These are phyloP conservation scores for Siniperca scherzeri DNA, from an alignment of 2,797 vertebrate species.

Conservation along the genomic window DNA sequence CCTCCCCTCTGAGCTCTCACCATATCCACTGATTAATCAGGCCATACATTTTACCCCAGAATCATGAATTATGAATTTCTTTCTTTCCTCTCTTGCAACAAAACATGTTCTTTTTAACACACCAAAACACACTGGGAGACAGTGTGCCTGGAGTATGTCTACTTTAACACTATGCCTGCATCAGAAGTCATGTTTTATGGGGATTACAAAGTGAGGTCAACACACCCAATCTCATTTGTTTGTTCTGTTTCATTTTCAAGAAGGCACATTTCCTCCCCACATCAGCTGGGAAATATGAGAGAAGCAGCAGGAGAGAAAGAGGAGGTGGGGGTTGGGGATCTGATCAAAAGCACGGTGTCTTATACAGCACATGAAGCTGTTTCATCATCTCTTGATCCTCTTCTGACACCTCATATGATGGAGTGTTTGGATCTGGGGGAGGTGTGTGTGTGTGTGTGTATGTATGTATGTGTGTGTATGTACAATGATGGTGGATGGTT, in stretches of 20 bases:
- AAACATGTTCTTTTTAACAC: constrained; percentile 15
- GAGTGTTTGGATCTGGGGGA: constrained; percentile 48
- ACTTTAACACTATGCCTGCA: constrained; percentile 30
- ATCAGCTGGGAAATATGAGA: constrained; percentile 53
- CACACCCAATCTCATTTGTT: constrained; percentile 76
- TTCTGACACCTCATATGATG: constrained; percentile 65
- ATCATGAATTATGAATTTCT: constrained; percentile 52
- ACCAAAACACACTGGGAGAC: constrained; percentile 10
- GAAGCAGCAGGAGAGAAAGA: constrained; percentile 42
- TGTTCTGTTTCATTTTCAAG: constrained; percentile 76
- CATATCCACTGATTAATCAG: constrained; percentile 63
- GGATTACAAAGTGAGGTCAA: constrained; percentile 76
- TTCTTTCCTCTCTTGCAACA: constrained; percentile 14
- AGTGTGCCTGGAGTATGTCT: constrained; percentile 21
- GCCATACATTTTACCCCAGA: constrained; percentile 53
- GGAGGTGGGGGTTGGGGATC: constrained; percentile 37
- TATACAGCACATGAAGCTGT: constrained; percentile 62
- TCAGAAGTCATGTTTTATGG: constrained; percentile 53
- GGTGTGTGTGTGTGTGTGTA: constrained; percentile 43
- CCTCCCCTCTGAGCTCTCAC: constrained; percentile 29
- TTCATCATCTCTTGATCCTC: constrained; percentile 70
- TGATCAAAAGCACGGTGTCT: constrained; percentile 56
- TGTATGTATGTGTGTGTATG: not conserved
- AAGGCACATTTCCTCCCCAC: constrained; percentile 57
- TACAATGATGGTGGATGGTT: constrained; percentile 37